Conservation (phyloP, 2,113 vertebrate species). For the Lamprotornis superbus region DNA sequence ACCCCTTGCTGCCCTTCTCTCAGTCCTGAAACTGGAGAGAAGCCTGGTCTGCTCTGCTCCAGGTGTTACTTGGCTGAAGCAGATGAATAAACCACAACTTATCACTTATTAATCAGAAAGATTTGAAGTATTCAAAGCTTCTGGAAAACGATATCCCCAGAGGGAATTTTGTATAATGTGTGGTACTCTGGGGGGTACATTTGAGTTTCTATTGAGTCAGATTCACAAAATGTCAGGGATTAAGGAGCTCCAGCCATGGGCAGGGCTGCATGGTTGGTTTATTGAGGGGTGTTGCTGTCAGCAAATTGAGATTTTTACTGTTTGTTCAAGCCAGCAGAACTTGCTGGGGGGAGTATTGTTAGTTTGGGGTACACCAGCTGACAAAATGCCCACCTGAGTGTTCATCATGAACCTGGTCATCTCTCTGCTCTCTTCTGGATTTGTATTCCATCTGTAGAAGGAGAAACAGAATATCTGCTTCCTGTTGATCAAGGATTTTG, state of each 20-base stretch:
- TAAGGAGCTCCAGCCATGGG: background rate
- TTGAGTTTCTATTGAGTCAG: background rate
- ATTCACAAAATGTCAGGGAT: background rate
- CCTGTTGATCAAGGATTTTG: background rate
- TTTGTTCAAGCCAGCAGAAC: background rate
- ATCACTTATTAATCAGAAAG: constrained; percentile 60
- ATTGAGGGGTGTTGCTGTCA: background rate
- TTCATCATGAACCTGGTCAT: background rate
- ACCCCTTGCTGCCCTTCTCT: background rate
- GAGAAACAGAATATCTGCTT: background rate
- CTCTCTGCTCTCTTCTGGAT: background rate
- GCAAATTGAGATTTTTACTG: background rate
- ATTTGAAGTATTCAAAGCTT: constrained; percentile 23
- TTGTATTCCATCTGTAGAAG: background rate
- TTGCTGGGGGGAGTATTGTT: background rate
- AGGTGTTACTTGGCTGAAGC: background rate
- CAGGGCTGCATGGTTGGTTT: background rate
- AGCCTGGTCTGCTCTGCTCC: background rate
- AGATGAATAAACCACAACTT: constrained; percentile 21
- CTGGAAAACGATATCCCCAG: constrained; percentile 13
- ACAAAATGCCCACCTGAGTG: background rate
- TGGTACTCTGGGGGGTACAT: background rate
- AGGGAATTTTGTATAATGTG: background rate
- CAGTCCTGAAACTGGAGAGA: background rate
- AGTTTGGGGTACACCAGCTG: background rate